Conservation (phyloP, 2,797 vertebrate species). For the Molossus alvarezi region DNA sequence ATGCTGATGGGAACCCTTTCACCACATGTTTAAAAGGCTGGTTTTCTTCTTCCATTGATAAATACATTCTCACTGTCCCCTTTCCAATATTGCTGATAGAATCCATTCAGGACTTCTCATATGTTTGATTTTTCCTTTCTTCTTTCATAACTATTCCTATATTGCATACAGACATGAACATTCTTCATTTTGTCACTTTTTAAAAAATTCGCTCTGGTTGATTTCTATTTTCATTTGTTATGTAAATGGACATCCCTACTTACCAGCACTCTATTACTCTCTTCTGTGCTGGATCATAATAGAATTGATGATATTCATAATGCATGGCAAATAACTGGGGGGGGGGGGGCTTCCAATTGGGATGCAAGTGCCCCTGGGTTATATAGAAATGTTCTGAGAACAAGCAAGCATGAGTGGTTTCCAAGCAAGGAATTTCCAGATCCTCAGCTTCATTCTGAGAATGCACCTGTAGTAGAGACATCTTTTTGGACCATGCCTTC, state of each 20-base stretch:
- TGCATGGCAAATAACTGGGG: neutral
- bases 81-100: neutral
- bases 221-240: neutral
- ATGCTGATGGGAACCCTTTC: neutral
- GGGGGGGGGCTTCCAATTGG: neutral
- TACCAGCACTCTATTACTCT: neutral
- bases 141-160: neutral
- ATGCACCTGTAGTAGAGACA: neutral
- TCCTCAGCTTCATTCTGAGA: neutral
- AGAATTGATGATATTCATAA: conserved; percentile 17
- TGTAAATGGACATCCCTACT: neutral
- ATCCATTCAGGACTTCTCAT: neutral
- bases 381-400: neutral
- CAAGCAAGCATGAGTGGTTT: neutral
- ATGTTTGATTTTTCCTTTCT: neutral
- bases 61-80: neutral
- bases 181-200: neutral
- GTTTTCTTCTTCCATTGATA: neutral
- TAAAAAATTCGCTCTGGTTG: neutral
- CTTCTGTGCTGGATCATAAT: neutral
- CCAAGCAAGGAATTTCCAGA: neutral
- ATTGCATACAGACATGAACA: neutral
- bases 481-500: neutral
- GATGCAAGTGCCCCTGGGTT: neutral
- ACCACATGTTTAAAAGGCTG: neutral